Base-by-base conservation (phyloP, 1,140 invertebrate species). In the Ceratina japonica region DNA sequence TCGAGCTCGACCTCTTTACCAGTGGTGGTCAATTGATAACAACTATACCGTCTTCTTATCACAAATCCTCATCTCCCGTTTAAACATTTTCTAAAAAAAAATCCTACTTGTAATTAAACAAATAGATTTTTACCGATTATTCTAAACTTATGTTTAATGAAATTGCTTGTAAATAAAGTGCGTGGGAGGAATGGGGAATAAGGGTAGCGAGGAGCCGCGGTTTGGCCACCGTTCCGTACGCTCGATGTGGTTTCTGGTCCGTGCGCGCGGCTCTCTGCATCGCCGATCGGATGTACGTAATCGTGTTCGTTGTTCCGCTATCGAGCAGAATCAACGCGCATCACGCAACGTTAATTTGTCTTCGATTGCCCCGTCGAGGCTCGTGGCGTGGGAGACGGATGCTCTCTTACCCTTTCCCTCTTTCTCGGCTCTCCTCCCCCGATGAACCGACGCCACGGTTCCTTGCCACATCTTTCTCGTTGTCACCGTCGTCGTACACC, bases 271-370 rank as follows among this genome's bases (percentile, higher is more conserved):
- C 49, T 75, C 52, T 62, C 44, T 68, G 72, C 65, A 75, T 66
- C 72, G 80, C 54, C 81, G 72, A 84, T 84, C 58, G 66, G 79
- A 65, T 69, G 66, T 80, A 84, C 73, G 77, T 83, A 85, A 90
- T 83, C 88, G 87, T 90, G 86, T 87, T 89, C 86, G 90, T 88
- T 89, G 91, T 91, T 91, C 87, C 89, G 88, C 90, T 91, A 92
- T 92, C 90, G 84, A 78, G 79, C 86, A 88, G 88, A 90, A 92
- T 91, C 91, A 92, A 91, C 90, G 91, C 91, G 89, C 91, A 91
- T 92, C 91, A 92, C 91, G 91, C 91, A 92, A 92, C 89, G 86
- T 90, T 91, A 92, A 92, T 92, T 92, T 90, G 89, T 92, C 90
- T 92, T 92, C 91, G 91, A 92, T 92, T 89, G 88, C 87, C 69